Evolutionary conservation across 2,797 vertebrate species (phyloP).

Genomic region (Enteromius mattozi): DNA sequence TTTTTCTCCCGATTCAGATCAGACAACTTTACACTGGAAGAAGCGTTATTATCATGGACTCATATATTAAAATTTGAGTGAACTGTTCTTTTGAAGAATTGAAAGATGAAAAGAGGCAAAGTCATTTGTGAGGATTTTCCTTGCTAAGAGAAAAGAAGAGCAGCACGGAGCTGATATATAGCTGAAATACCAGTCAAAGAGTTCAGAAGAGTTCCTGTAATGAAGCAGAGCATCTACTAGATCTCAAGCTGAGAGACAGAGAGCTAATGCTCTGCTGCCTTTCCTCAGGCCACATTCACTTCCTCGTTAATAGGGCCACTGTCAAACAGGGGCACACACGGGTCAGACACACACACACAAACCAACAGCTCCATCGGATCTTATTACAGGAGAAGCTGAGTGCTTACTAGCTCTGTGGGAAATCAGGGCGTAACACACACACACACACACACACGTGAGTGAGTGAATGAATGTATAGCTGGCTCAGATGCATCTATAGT

Average conservation of each 20-base stretch:
- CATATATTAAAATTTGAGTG: neutral
- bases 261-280: constrained; percentile 22
- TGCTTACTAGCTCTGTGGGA: constrained; percentile 61
- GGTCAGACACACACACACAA: constrained; percentile 39
- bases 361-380: constrained; percentile 52
- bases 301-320: constrained; percentile 42
- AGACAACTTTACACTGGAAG: neutral
- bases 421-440: constrained; percentile 16
- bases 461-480: constrained; percentile 16
- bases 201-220: constrained; percentile 12
- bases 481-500: constrained; percentile 57
- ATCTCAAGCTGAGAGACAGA: constrained; percentile 12
- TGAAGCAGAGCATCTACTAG: constrained; percentile 7
- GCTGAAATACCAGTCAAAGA: constrained; percentile 16
- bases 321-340: constrained; percentile 25
- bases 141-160: neutral
- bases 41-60: neutral
- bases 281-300: constrained; percentile 37
- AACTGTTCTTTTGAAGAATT: neutral
- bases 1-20: neutral
- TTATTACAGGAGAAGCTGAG: constrained; percentile 58
- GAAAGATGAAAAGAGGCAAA: neutral
- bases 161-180: neutral
- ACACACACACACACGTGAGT: constrained; percentile 5
- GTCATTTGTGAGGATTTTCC: neutral